phyloP scores from a whole-genome alignment of 2,888 invertebrate species.

The Margaritifera margaritifera region DNA sequence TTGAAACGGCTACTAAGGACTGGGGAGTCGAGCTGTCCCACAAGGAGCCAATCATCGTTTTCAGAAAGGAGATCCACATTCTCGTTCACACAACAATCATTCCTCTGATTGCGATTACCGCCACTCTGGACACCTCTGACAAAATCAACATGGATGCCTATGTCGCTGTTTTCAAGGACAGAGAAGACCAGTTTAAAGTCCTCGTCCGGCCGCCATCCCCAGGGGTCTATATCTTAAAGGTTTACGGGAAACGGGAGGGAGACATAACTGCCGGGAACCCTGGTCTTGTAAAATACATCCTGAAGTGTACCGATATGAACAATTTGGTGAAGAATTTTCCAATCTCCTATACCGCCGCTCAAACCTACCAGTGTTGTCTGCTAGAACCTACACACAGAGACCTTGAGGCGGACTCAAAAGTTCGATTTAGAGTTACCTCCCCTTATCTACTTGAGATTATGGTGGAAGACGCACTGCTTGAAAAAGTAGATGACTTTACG shows the following conservation, averaged over 20 bases:
- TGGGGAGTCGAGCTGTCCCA: constrained; percentile 44
- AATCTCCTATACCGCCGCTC: constrained; percentile 37
- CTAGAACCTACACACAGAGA: constrained; percentile 39
- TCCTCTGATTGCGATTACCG: constrained; percentile 40
- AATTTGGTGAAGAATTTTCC: constrained; percentile 39
- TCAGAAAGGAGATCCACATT: constrained; percentile 38
- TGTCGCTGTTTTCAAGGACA: constrained; percentile 33
- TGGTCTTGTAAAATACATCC: constrained; percentile 40
- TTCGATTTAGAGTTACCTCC: constrained; percentile 35
- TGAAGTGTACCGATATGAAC: constrained; percentile 43
- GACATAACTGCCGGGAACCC: constrained; percentile 26
- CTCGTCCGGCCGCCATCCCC: constrained; percentile 35
- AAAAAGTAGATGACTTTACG: constrained; percentile 38
- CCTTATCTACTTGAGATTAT: constrained; percentile 32
- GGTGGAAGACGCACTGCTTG: constrained; percentile 30
- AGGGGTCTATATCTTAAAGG: constrained; percentile 38
- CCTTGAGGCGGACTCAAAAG: constrained; percentile 33
- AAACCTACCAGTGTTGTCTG: constrained; percentile 36
- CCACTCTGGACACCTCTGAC: constrained; percentile 37
- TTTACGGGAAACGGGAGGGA: constrained; percentile 38
- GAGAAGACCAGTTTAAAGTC: constrained; percentile 39
- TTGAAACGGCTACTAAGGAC: constrained; percentile 36
- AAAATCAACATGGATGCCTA: constrained; percentile 44
- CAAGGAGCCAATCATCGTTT: constrained; percentile 41
- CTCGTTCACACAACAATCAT: constrained; percentile 38